A percentile compares a stretch with the other conserved stretches of the same genome.
These are phyloP conservation scores for Melanaphis sacchari DNA, from an alignment of 1,140 invertebrate genomes.

Conservation along the genomic window DNA sequence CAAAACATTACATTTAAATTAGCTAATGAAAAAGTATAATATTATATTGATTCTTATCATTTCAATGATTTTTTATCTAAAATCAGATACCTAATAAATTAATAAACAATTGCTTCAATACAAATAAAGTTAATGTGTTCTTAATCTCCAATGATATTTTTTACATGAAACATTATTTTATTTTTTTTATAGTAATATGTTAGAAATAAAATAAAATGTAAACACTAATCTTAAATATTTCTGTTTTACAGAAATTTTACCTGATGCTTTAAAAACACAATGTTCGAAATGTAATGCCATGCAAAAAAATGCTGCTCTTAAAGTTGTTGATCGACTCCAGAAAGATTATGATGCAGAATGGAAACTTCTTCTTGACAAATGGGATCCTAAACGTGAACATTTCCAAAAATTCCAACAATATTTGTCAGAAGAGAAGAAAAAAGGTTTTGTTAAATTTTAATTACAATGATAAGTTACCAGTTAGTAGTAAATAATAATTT, in stretches of 20 bases:
- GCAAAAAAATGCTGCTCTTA: constrained; percentile 66
- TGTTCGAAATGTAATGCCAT: constrained; percentile 71
- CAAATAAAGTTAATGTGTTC: background rate
- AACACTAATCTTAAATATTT: background rate
- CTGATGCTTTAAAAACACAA: constrained; percentile 70
- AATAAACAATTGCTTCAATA: background rate
- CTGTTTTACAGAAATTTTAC: constrained; percentile 57
- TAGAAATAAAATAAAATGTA: background rate
- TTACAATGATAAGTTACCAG: background rate
- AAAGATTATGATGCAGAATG: constrained; percentile 70
- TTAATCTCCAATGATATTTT: background rate
- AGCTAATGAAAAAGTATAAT: background rate
- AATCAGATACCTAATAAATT: background rate
- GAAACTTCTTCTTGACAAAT: constrained; percentile 66
- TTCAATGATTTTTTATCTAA: background rate
- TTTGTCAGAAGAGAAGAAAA: constrained; percentile 38
- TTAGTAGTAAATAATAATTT: constrained; percentile 14
- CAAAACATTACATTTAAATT: background rate
- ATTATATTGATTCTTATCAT: background rate
- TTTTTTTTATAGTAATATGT: background rate
- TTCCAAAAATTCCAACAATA: constrained; percentile 63
- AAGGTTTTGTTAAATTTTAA: constrained; percentile 26
- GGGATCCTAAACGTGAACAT: constrained; percentile 70
- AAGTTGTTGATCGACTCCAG: constrained; percentile 61
- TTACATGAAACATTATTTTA: constrained; percentile 11